These are phyloP conservation scores for Caerostris extrusa DNA, from an alignment of 1,140 invertebrate species.

Conservation along the genomic window DNA sequence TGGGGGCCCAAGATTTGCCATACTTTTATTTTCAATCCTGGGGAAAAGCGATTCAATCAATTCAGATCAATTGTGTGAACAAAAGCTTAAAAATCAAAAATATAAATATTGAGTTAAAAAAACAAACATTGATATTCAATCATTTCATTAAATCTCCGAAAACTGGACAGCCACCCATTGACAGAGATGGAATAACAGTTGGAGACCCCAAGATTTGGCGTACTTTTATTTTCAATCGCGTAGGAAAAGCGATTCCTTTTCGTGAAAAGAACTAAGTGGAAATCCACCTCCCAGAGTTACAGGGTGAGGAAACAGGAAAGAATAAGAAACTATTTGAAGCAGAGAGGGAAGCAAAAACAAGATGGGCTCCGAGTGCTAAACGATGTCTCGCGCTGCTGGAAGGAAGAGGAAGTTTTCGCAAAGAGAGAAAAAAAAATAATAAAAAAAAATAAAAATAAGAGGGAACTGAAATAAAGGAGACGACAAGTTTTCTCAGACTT, in stretches of 20 bases:
- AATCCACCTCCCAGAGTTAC: slow-evolving; percentile 18
- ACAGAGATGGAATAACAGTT: slow-evolving; percentile 5
- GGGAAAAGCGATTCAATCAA: neutral
- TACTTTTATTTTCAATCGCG: slow-evolving; percentile 13
- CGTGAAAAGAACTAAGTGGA: neutral
- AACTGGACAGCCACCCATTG: no score
- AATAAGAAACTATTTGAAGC: slow-evolving; percentile 55
- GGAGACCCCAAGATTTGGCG: neutral
- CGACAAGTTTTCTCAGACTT: slow-evolving; percentile 62
- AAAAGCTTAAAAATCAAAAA: no score
- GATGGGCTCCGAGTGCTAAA: slow-evolving; percentile 58
- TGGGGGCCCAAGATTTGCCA: neutral
- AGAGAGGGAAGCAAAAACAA: slow-evolving; percentile 38
- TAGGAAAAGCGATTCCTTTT: neutral
- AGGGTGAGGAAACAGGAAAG: slow-evolving; percentile 20
- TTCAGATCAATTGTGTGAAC: no score
- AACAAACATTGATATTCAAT: no score
- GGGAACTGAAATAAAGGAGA: slow-evolving; percentile 31
- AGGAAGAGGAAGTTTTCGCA: neutral
- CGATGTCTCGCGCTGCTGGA: slow-evolving; percentile 44
- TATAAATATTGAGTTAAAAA: no score
- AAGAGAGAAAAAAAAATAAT: neutral
- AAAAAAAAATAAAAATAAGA: neutral
- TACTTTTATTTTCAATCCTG: slow-evolving; percentile 2
- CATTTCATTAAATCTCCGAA: no score